Evolutionary conservation across 2,888 invertebrate species (phyloP).

Genomic region (Copidosoma aretas): DNA sequence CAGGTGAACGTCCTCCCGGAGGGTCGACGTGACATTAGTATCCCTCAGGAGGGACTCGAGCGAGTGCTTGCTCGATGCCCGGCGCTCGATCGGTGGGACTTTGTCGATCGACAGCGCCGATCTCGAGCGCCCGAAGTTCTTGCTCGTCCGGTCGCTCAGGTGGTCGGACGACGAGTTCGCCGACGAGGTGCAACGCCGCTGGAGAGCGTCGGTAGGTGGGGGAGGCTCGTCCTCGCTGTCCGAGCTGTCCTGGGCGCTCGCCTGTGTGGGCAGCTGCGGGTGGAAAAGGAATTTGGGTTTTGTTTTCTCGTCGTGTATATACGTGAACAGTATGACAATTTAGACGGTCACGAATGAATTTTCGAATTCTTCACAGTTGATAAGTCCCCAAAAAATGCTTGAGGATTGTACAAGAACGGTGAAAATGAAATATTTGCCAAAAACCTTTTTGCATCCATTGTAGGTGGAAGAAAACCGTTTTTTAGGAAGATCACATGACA

Average conservation of each 20-base stretch:
- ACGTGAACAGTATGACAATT: too few relatives aligned
- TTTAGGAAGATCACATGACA: too few relatives aligned
- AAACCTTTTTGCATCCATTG: neutral
- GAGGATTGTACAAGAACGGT: too few relatives aligned
- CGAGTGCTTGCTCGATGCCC: neutral
- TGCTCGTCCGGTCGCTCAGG: neutral
- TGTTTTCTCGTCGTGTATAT: too few relatives aligned
- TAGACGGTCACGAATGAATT: too few relatives aligned
- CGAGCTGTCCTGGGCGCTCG: neutral
- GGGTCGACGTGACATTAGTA: too few relatives aligned
- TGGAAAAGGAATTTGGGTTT: too few relatives aligned
- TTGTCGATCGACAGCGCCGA: neutral
- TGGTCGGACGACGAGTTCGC: neutral
- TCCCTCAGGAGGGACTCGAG: slow-evolving; percentile 3
- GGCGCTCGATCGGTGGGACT: neutral
- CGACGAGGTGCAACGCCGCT: neutral
- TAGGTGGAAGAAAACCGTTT: too few relatives aligned
- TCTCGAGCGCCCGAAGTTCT: neutral
- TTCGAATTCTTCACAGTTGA: too few relatives aligned
- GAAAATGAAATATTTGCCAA: neutral
- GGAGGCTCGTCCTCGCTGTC: neutral
- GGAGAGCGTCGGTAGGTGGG: neutral
- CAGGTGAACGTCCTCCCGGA: neutral
- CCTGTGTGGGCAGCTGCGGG: neutral
- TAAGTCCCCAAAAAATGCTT: too few relatives aligned